Evolutionary conservation across 2,888 invertebrate genomes (phyloP), one percentile per base, ranked within the genome.

Genomic region (Ethmia dodecea): DNA sequence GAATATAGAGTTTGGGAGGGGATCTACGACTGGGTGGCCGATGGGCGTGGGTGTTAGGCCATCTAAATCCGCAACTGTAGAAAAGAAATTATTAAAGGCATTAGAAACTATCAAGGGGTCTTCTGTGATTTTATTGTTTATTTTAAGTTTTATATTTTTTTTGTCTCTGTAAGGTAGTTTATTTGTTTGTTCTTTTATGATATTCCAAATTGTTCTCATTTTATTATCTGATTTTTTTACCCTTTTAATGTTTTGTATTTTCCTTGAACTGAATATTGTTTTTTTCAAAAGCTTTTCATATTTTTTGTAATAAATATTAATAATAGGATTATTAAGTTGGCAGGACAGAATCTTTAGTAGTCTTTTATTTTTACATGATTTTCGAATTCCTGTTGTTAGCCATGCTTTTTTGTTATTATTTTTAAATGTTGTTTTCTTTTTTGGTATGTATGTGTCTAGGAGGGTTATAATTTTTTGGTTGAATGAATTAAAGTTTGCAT

Each of bases 221-320:
- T 22, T 15, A 11, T 34, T 34, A 9, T 29, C 34, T 3, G 34
- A 20, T 8, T 13, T 24, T 13, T 26, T 28, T 9, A 34, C 18
- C 15, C 11, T 28, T 8, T 24, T 28, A 4, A 34, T 34, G 15
- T 34, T 22, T 13, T 24, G 14, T 3, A 14, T 2, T 22, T 15
- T 20, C 15, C 24, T 34, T 1, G 33, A 34, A 5, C 13, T 28
- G 20, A 2, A 15, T 10, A 34, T 22, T 10, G 28, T 28, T 20
- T 9, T 28, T 34, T 34, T 34, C 10, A 34, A 22, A 4, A 34
- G 5, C 14, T 34, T 34, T 18, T 18, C 18, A 6, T 18, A 18
- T 18, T 18, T 18, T 18, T 18, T 18, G 6, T 18, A 18, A 18
- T 18, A 5, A 5, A 5, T 6, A 18, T 18, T 18, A 5, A 18